Conservation (phyloP, 2,113 vertebrate species). For the Thalassarche chlororhynchos region DNA sequence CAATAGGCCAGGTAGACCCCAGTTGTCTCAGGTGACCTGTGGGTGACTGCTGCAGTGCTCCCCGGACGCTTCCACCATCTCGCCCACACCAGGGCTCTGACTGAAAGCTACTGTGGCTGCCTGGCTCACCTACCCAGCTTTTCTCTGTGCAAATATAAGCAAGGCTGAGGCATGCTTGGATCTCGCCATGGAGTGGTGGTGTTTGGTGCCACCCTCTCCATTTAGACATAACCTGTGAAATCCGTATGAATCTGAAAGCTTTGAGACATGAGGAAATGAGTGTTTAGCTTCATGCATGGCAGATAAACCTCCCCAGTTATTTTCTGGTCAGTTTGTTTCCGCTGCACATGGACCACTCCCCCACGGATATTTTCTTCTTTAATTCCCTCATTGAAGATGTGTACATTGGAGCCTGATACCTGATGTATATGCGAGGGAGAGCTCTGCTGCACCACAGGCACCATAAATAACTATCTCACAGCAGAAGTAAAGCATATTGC, state of each 20-base stretch:
- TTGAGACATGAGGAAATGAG: neutral
- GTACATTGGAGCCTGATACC: neutral
- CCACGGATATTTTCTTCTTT: neutral
- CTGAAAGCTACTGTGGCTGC: neutral
- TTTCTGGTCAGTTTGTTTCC: neutral
- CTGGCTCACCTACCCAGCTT: neutral
- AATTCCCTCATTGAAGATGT: neutral
- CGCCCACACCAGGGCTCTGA: neutral
- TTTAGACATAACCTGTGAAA: neutral
- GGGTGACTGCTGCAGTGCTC: neutral
- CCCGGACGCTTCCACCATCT: accelerated
- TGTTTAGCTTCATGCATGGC: neutral
- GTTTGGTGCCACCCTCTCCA: neutral
- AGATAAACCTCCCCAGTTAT: neutral
- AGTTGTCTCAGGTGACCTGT: neutral
- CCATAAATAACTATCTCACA: constrained; percentile 10
- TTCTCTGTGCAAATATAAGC: neutral
- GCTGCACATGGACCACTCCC: neutral
- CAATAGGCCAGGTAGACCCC: neutral
- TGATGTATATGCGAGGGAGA: neutral
- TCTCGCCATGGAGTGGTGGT: neutral
- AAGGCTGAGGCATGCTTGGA: accelerated
- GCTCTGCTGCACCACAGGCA: neutral
- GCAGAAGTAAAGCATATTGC: constrained; percentile 3
- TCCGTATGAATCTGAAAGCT: accelerated